Evolutionary conservation across 2,888 invertebrate species (phyloP).

Genomic region (Nudaria mundana): DNA sequence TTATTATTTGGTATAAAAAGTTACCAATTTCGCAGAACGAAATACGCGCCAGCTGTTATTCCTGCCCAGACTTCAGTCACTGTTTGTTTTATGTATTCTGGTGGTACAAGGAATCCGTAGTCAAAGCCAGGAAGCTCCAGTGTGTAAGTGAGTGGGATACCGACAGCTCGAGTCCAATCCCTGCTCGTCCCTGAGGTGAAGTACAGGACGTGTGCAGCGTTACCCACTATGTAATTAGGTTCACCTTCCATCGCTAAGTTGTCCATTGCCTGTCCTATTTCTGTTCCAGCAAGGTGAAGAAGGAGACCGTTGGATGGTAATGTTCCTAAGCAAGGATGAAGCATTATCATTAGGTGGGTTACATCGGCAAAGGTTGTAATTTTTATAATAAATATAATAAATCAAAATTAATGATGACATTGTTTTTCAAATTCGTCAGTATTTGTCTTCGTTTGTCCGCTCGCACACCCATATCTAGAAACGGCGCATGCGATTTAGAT

Average conservation of each 20-base stretch:
- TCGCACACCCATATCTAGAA: too few species aligned
- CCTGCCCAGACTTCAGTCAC: constrained; percentile 84
- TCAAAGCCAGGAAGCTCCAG: constrained; percentile 84
- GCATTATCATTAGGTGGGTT: too few species aligned
- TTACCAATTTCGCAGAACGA: constrained; percentile 34
- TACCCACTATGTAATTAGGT: constrained; percentile 77
- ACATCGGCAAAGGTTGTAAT: too few species aligned
- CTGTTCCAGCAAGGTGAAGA: constrained; percentile 65
- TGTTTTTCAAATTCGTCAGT: too few species aligned
- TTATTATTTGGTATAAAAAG: background rate
- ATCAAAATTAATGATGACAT: too few species aligned
- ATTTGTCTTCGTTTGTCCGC: too few species aligned
- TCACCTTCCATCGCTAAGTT: constrained; percentile 59
- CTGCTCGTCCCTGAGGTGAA: constrained; percentile 84
- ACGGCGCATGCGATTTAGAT: too few species aligned
- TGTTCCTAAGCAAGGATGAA: constrained; percentile 47
- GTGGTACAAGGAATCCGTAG: constrained; percentile 78
- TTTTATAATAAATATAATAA: too few species aligned
- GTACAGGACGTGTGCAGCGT: constrained; percentile 79
- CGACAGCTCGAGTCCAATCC: constrained; percentile 83
- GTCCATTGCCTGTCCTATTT: constrained; percentile 69
- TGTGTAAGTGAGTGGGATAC: constrained; percentile 83
- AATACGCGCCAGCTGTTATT: constrained; percentile 62
- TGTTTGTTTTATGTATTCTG: constrained; percentile 75
- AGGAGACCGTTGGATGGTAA: constrained; percentile 74